phyloP scores from a whole-genome alignment of 2,888 invertebrate species.

The Drosophila subquinaria region DNA sequence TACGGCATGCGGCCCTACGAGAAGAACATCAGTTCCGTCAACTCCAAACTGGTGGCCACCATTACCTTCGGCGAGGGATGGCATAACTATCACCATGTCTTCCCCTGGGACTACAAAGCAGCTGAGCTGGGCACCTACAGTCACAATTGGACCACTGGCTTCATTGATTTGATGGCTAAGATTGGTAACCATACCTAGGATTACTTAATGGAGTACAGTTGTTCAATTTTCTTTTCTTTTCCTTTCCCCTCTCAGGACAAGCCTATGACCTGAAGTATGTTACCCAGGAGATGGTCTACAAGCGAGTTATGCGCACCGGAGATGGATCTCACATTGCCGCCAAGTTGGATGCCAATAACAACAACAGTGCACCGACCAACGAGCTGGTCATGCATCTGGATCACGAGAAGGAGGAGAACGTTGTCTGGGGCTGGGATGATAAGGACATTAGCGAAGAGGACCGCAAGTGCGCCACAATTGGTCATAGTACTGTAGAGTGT shows the following conservation, averaged over 20 bases:
- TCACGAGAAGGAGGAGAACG: conserved; percentile 86
- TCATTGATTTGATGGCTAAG: conserved; percentile 89
- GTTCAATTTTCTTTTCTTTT: background rate
- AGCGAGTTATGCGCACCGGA: conserved; percentile 90
- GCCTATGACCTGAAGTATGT: conserved; percentile 95
- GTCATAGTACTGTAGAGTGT: conserved; percentile 63
- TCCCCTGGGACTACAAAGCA: conserved; percentile 93
- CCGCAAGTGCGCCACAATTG: conserved; percentile 86
- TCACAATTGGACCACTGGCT: conserved; percentile 88
- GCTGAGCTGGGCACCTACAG: conserved; percentile 90
- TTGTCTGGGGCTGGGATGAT: conserved; percentile 94
- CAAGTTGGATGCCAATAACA: conserved; percentile 76
- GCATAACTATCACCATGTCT: conserved; percentile 96
- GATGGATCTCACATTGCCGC: conserved; percentile 88
- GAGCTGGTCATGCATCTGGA: conserved; percentile 78
- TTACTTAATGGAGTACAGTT: background rate
- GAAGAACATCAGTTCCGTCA: conserved; percentile 89
- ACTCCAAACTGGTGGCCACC: conserved; percentile 89
- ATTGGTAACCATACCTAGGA: conserved; percentile 87
- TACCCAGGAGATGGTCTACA: conserved; percentile 89
- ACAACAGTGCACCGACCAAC: conserved; percentile 69
- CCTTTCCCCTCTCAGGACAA: conserved; percentile 87
- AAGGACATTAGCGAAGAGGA: conserved; percentile 91
- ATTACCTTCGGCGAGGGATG: conserved; percentile 92
- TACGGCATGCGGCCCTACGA: conserved; percentile 97